Percentiles rank a stretch among this genome's conserved stretches.
phyloP scores from a whole-genome alignment of 2,888 invertebrate genomes.

The Hyposoter dolosus region DNA sequence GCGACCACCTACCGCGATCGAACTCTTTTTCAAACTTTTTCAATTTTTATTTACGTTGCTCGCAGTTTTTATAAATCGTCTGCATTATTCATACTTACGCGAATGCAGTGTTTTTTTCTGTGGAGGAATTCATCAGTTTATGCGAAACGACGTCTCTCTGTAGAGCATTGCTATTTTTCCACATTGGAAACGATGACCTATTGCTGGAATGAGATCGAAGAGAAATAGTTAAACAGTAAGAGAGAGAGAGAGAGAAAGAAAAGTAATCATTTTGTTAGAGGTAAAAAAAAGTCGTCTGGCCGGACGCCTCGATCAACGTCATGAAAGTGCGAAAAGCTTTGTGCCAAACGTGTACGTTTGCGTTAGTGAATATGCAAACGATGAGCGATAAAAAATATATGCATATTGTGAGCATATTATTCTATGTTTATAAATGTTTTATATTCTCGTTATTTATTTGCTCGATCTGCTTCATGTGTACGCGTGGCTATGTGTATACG shows the following conservation, averaged over 20 bases:
- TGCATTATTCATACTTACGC: too few species aligned
- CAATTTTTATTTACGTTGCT: background rate
- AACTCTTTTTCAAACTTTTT: background rate
- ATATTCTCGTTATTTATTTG: background rate
- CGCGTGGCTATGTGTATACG: background rate
- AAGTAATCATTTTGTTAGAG: conserved; percentile 10
- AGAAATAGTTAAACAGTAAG: background rate
- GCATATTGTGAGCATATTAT: background rate
- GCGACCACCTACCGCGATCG: background rate
- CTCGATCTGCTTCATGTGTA: background rate
- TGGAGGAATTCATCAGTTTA: background rate
- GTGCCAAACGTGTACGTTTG: background rate
- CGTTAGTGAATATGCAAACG: conserved; percentile 42
- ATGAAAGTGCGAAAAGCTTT: conserved; percentile 1
- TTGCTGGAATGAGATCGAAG: conserved; percentile 22
- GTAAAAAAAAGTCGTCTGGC: conserved; percentile 11
- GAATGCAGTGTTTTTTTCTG: background rate
- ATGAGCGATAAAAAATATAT: conserved; percentile 20
- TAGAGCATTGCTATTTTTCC: background rate
- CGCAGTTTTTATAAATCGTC: background rate
- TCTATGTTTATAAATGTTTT: background rate
- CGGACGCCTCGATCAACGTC: conserved; percentile 45
- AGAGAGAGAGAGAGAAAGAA: conserved; percentile 6
- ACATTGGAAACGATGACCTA: background rate
- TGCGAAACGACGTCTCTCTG: background rate